These are phyloP conservation scores for Pachyuromys duprasi DNA, from an alignment of 2,797 vertebrate species.

Conservation along the genomic window DNA sequence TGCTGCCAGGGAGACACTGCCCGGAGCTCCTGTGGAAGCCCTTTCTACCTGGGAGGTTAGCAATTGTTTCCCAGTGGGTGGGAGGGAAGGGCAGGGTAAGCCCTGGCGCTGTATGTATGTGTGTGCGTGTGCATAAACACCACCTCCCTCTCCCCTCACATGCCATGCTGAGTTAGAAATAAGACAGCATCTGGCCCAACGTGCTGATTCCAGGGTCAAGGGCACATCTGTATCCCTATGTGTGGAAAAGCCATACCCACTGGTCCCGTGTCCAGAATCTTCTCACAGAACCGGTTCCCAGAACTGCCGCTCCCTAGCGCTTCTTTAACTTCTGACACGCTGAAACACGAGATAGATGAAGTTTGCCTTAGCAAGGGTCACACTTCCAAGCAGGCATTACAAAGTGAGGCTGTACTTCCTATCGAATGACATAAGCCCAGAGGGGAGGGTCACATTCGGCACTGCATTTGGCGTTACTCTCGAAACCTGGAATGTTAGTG, in stretches of 20 bases:
- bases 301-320: background rate
- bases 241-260: background rate
- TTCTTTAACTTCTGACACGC: background rate
- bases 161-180: background rate
- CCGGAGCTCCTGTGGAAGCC: background rate
- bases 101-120: too few relatives aligned
- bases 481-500: background rate
- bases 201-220: background rate
- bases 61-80: background rate
- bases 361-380: background rate
- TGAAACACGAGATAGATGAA: background rate
- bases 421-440: background rate
- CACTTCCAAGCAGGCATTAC: background rate
- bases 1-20: background rate
- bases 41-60: fast-evolving
- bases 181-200: background rate
- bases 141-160: too few relatives aligned
- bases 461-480: background rate
- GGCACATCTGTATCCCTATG: background rate
- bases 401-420: background rate
- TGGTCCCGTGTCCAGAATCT: background rate
- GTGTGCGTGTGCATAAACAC: fast-evolving
- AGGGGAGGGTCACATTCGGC: background rate
- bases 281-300: background rate
- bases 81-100: background rate